Base-by-base conservation (phyloP, 2,888 invertebrate species). In the Monochamus alternatus region DNA sequence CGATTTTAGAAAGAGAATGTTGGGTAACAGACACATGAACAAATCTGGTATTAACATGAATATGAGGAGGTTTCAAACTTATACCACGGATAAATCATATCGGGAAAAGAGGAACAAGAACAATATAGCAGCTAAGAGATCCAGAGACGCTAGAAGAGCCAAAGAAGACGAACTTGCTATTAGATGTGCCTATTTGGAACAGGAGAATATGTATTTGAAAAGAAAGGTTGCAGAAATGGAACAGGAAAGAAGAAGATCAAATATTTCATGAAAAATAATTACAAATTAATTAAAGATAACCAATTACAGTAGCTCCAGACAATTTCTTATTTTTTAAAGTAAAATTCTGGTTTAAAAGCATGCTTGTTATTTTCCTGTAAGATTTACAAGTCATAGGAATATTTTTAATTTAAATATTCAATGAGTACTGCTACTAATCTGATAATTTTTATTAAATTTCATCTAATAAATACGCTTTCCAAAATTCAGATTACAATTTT, bases 71-170 rank as follows among this genome's bases (percentile, higher is more conserved):
- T 81, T 73, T 30, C 81, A 84, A 47, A 72, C 68, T 52, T 80
- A 80, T 44, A 44, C 12, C 0, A 77, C 79, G 72, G 96, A 97
- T 86, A 95, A 95, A 3, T 93, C 95, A 0, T 98, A 98, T 87
- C 94, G 94, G 90, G 97, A 96, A 83, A 92, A 96, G 72, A 90
- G 98, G 8, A 92, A 95, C 79, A 96, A 96, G 86, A 98, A 98
- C 88, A 98, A 98, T 87, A 96, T 95, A 79, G 98, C 98, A 0
- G 98, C 98, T 0, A 98, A 98, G 88, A 92, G 97, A 82, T 98
- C 97, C 0, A 91, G 98, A 4, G 98, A 98, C 84, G 93, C 96
- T 0, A 91, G 98, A 76, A 91, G 97, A 83, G 93, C 95, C 60
- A 95, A 98, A 83, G 98, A 98, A 87, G 96, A 98, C 81, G 96